These are phyloP conservation scores for Apamea sordens DNA, from an alignment of 2,888 invertebrate genomes.

Conservation along the genomic window DNA sequence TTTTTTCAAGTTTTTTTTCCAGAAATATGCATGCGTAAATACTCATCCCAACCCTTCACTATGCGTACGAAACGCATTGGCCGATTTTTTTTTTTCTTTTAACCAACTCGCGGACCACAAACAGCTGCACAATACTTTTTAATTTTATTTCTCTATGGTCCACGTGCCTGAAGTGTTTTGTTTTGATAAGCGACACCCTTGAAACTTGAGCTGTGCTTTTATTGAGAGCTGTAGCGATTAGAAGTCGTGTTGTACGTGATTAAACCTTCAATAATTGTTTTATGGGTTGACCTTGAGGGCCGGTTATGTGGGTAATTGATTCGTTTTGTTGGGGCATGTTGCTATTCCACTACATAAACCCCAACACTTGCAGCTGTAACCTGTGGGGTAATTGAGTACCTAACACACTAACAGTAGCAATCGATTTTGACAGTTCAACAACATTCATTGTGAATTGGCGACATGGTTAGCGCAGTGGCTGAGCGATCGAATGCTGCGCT, in stretches of 20 bases:
- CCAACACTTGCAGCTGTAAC: background rate
- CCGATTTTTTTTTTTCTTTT: background rate
- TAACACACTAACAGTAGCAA: too few relatives aligned
- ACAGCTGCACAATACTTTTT: slow-evolving; percentile 15
- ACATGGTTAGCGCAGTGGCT: too few relatives aligned
- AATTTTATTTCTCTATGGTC: slow-evolving; percentile 19
- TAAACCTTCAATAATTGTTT: slow-evolving; percentile 33
- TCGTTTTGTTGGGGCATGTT: background rate
- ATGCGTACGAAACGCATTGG: background rate
- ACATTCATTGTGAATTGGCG: too few relatives aligned
- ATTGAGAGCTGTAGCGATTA: slow-evolving; percentile 25
- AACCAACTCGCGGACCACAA: background rate
- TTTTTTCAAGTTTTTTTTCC: too few relatives aligned
- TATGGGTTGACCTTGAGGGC: slow-evolving; percentile 8
- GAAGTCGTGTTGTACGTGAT: slow-evolving; percentile 36
- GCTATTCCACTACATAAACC: background rate
- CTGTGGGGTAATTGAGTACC: background rate
- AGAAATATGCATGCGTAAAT: too few relatives aligned
- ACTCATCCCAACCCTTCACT: too few relatives aligned
- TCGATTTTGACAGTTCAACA: too few relatives aligned
- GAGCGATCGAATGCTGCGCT: too few relatives aligned
- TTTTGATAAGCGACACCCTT: slow-evolving; percentile 43
- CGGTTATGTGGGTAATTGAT: too few relatives aligned
- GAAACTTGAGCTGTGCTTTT: slow-evolving; percentile 32
- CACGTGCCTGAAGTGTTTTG: slow-evolving; percentile 51